Evolutionary conservation across 2,888 invertebrate genomes (phyloP), one percentile per base, ranked within the genome.

Genomic region (Callinectes sapidus): DNA sequence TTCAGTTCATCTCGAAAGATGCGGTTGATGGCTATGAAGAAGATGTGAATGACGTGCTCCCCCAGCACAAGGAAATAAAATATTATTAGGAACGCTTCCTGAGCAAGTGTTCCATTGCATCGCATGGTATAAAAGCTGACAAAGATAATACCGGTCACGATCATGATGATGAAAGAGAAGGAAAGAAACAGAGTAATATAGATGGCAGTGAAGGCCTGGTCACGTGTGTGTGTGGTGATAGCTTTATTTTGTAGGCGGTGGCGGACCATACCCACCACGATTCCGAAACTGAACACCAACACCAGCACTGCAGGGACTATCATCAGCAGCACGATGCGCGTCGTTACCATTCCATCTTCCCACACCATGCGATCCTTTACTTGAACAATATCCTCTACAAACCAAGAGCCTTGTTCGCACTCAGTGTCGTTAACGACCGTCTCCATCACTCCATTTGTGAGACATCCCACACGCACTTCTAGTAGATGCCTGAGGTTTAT

Each of bases 101-200:
- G 85, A 16, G 89, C 28, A 81, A 66, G 89, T 5, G 92, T n/a
- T 0, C 92, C 89, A 18, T 71, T 85, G 89, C 92, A 92, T 89
- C 86, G 55, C 0, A 61, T 28, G 85, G 61, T 89, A 66, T 89
- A 86, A 0, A 81, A 8, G 35, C 89, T 89, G 32, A 77, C 85
- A 23, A 92, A 66, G 18, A 48, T n/a, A 16, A 86, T 55, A 89
- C 89, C 66, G 42, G 89, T 13, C 28, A 55, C 28, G 23, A 71
- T 42, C 28, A 89, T 89, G 8, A 89, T n/a, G 16, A 85, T 92
- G 23, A 89, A 92, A 48, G 39, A 10, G 48, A 92, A 13, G 92
- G 92, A 85, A 23, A 92, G 39, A 54, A 66, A 89, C 23, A 92
- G 89, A 66, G 87, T 66, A n/a, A 89, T 92, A 42, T 92, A 92